Evolutionary conservation across 2,888 invertebrate species (phyloP).

Genomic region (Pterostichus madidus): DNA sequence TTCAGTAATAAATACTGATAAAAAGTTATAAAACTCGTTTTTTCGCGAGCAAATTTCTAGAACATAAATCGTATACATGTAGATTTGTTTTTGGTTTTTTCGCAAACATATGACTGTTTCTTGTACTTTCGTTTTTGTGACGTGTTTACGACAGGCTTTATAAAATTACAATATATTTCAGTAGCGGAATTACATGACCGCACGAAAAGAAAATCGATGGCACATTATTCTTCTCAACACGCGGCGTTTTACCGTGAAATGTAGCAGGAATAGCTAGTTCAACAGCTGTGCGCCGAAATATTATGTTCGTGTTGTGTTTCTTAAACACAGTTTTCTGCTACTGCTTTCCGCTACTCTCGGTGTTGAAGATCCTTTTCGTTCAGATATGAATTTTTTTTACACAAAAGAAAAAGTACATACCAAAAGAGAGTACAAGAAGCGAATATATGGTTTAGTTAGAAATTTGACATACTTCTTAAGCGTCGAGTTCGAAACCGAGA

Average conservation of each 20-base stretch:
- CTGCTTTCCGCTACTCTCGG: neutral
- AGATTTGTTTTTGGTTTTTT: no score
- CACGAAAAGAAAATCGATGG: constrained; percentile 47
- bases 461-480: constrained; percentile 31
- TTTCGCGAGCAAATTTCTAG: constrained; percentile 3
- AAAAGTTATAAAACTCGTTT: neutral
- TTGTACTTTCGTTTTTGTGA: constrained; percentile 24
- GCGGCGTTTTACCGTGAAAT: constrained; percentile 8
- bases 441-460: constrained; percentile 29
- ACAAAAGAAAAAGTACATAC: neutral
- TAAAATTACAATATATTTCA: constrained; percentile 49
- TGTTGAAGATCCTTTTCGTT: constrained; percentile 4
- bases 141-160: constrained; percentile 29
- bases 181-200: constrained; percentile 16
- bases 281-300: constrained; percentile 20
- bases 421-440: neutral
- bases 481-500: constrained; percentile 2
- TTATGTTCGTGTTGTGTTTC: constrained; percentile 14
- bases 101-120: neutral
- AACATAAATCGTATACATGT: no score
- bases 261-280: neutral
- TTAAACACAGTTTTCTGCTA: constrained; percentile 24
- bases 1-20: no score
- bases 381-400: constrained; percentile 1
- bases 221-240: constrained; percentile 38